phyloP scores from a whole-genome alignment of 2,888 invertebrate species.

The Hanleya hanleyi region DNA sequence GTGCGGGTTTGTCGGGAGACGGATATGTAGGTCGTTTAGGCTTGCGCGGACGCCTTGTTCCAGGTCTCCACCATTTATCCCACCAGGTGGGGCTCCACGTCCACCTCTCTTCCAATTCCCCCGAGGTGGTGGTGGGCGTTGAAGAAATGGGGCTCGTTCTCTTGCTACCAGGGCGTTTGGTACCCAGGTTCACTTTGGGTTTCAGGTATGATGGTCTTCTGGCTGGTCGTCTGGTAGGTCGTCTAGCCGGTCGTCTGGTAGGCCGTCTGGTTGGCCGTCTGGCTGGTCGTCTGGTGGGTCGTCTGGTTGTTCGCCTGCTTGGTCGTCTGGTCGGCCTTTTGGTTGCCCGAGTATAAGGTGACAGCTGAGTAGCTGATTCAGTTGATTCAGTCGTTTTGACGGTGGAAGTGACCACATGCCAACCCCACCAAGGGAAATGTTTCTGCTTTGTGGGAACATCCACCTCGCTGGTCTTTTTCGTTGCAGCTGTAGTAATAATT shows the following conservation, averaged over 20 bases:
- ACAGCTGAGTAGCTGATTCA: neutral
- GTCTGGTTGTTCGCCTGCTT: too few relatives aligned
- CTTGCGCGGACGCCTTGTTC: neutral
- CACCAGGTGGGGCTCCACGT: conserved; percentile 1
- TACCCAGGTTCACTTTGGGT: neutral
- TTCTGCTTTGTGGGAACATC: too few relatives aligned
- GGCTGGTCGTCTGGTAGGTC: too few relatives aligned
- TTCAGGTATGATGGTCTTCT: neutral
- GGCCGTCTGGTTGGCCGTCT: too few relatives aligned
- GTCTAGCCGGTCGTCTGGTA: too few relatives aligned
- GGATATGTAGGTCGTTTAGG: neutral
- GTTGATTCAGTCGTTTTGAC: conserved; percentile 1
- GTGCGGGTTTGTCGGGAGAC: neutral
- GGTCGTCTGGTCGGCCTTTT: too few relatives aligned
- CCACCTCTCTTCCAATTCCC: neutral
- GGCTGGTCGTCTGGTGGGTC: too few relatives aligned
- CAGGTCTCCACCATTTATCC: conserved; percentile 1
- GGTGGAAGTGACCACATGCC: conserved; percentile 15
- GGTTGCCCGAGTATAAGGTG: neutral
- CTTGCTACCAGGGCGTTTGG: neutral
- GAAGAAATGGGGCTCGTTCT: neutral
- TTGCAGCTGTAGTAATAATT: too few relatives aligned
- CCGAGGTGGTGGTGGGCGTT: neutral
- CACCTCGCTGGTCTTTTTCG: too few relatives aligned
- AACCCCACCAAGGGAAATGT: conserved; percentile 41